Percentiles rank a stretch among this genome's conserved stretches.
Evolutionary conservation across 2,888 invertebrate species (phyloP).

Genomic region (Erannis defoliaria): DNA sequence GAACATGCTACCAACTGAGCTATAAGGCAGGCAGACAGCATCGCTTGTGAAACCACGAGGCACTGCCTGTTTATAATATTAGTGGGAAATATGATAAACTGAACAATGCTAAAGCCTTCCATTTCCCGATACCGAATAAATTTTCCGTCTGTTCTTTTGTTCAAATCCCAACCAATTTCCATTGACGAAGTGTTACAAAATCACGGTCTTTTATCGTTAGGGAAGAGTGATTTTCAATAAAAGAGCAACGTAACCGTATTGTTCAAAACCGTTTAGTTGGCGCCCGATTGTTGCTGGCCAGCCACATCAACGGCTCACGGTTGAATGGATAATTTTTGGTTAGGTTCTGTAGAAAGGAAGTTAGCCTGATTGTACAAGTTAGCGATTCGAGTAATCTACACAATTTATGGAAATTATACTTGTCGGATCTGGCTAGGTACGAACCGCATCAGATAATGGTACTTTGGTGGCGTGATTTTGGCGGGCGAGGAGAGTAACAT

Average conservation of each 20-base stretch:
- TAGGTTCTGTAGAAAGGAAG: neutral
- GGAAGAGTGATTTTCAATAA: conserved; percentile 25
- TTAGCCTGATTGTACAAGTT: neutral
- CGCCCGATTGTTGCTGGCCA: conserved; percentile 10
- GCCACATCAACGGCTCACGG: conserved; percentile 14
- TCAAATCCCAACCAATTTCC: conserved; percentile 5
- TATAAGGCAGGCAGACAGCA: too few relatives aligned
- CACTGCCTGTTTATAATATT: too few relatives aligned
- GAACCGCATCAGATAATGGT: too few relatives aligned
- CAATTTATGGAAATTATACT: too few relatives aligned
- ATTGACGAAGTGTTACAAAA: conserved; percentile 19
- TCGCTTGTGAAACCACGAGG: too few relatives aligned
- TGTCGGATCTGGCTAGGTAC: too few relatives aligned
- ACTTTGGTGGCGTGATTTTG: too few relatives aligned
- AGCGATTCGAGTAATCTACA: neutral
- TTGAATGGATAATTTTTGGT: conserved; percentile 6
- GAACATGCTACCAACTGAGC: too few relatives aligned
- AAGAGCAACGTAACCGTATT: conserved; percentile 17
- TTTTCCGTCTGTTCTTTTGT: conserved; percentile 1
- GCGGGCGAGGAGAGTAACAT: too few relatives aligned
- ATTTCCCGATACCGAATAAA: neutral
- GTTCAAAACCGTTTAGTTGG: conserved; percentile 21
- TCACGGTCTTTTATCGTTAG: conserved; percentile 15
- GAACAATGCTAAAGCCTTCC: neutral
- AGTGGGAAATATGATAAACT: too few relatives aligned